phyloP scores from a whole-genome alignment of 64 coral and sea anemone species.

The Trachythela sp. region DNA sequence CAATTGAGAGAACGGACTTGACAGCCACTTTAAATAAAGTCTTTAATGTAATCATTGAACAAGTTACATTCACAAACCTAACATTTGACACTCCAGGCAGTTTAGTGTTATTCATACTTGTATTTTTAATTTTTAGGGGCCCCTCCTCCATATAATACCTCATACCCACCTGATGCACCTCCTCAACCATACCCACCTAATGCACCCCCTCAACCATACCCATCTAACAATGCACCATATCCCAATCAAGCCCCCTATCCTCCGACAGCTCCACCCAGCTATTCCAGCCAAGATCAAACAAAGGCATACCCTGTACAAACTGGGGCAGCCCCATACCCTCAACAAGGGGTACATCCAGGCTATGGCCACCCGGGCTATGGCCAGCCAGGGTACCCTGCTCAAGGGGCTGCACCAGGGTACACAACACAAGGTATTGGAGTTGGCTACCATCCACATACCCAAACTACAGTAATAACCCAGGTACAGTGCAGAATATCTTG shows the following conservation, averaged over 20 bases:
- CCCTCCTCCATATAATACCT: neutral
- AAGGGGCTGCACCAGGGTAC: neutral
- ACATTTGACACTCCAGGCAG: neutral
- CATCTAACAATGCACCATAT: neutral
- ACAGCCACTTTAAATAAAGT: no score
- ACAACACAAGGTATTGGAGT: neutral
- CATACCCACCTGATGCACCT: neutral
- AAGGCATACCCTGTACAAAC: neutral
- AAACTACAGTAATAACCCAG: conserved; percentile 12
- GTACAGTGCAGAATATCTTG: neutral
- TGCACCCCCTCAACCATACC: neutral
- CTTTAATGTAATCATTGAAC: no score
- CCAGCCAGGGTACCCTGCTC: neutral
- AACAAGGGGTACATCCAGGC: neutral
- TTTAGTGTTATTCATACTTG: neutral
- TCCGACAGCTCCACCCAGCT: neutral
- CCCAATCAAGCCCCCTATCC: neutral
- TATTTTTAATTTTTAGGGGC: neutral
- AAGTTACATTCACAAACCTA: neutral
- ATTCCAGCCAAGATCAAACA: neutral
- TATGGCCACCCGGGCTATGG: neutral
- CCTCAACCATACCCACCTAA: neutral
- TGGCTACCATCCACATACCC: neutral
- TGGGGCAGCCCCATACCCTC: neutral
- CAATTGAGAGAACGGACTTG: no score